Conservation (phyloP, 2,113 vertebrate genomes). For the Peromyscus polionotus region DNA sequence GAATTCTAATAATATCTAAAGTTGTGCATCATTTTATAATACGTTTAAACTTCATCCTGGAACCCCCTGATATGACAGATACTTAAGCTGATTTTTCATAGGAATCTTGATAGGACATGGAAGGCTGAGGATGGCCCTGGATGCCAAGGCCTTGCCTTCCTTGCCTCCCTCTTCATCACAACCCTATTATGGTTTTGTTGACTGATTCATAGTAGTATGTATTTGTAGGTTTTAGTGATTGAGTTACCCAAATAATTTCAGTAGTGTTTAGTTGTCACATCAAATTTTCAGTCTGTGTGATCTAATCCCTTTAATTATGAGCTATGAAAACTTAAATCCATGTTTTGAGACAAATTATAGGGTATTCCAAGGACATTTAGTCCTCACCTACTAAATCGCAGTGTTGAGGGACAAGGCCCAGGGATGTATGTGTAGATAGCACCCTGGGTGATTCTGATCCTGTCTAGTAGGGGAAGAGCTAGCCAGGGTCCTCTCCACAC, state of each 20-base stretch:
- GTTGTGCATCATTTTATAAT: background rate
- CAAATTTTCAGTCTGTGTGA: background rate
- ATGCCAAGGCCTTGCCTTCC: background rate
- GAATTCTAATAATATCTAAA: background rate
- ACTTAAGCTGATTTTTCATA: background rate
- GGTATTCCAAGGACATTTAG: background rate
- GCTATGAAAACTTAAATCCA: slow-evolving; percentile 1
- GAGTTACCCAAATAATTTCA: background rate
- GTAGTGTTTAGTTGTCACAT: background rate
- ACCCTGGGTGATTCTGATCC: background rate
- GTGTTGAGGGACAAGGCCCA: background rate
- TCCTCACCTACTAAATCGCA: background rate
- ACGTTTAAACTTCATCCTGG: background rate
- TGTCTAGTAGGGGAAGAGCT: background rate
- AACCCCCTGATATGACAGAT: background rate
- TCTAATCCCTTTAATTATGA: background rate
- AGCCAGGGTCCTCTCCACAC: background rate
- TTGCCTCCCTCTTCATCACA: background rate
- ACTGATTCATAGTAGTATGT: background rate
- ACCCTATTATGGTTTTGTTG: background rate
- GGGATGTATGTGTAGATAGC: background rate
- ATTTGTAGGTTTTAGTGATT: background rate
- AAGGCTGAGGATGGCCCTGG: background rate
- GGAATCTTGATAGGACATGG: background rate
- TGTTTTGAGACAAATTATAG: slow-evolving; percentile 31